Conservation (phyloP, 1,140 invertebrate species). For the Choristoneura fumiferana region DNA sequence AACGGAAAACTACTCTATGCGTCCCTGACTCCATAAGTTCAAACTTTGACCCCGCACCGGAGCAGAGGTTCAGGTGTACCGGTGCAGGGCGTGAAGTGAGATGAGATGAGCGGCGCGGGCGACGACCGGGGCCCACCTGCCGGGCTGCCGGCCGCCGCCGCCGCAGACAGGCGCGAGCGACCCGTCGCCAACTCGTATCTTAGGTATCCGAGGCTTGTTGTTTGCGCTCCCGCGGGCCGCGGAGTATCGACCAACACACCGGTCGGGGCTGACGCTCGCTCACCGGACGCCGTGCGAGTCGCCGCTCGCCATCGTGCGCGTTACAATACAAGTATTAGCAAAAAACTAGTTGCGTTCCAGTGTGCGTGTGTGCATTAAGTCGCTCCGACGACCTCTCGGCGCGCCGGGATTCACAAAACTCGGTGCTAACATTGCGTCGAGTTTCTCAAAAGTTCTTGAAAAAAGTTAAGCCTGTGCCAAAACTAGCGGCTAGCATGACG, state of each 20-base stretch:
- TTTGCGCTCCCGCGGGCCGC: not conserved
- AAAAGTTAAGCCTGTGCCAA: constrained; percentile 8
- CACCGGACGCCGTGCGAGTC: not conserved
- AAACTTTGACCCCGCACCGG: constrained; percentile 34
- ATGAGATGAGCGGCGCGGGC: constrained; percentile 33
- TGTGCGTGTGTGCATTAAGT: not conserved
- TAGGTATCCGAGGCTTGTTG: not conserved
- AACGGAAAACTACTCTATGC: too few species aligned
- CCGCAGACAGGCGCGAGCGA: not conserved
- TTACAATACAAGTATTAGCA: not conserved
- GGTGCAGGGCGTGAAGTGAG: too few species aligned
- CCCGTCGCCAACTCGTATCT: not conserved
- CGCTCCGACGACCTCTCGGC: not conserved
- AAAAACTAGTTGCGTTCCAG: not conserved
- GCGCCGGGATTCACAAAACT: not conserved
- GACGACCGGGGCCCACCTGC: constrained; percentile 26
- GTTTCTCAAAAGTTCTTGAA: not conserved
- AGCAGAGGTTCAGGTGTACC: too few species aligned
- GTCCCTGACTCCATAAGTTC: constrained; percentile 12
- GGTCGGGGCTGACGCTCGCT: not conserved
- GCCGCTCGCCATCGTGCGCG: not conserved
- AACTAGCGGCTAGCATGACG: constrained; percentile 8
- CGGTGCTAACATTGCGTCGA: not conserved
- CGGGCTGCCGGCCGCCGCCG: not conserved
- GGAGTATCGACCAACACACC: not conserved